Conservation (phyloP, 2,888 invertebrate genomes). For the Euzetes globulus region DNA sequence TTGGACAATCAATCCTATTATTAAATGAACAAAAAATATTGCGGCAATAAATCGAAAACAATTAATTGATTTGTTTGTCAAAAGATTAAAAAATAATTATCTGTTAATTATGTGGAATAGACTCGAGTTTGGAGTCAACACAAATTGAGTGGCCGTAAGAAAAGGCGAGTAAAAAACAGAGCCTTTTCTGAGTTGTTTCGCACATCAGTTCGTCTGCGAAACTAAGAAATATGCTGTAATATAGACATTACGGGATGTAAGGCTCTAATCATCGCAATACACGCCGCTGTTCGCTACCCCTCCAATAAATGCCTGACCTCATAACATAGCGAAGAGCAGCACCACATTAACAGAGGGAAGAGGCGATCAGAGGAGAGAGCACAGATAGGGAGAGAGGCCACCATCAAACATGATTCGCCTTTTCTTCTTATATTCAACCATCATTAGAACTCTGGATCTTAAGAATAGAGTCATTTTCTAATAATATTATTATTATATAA, state of each 20-base stretch:
- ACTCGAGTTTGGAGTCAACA: background rate
- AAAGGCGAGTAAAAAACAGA: background rate
- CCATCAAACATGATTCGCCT: background rate
- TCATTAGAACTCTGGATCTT: background rate
- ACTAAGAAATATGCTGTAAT: background rate
- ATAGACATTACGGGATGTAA: conserved; percentile 21
- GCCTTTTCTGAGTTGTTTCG: conserved; percentile 3
- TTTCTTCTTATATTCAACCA: background rate
- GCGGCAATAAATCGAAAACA: too few relatives aligned
- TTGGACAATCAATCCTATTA: too few relatives aligned
- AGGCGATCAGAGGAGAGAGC: background rate
- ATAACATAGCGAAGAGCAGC: background rate
- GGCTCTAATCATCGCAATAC: conserved; percentile 22
- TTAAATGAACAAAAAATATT: too few relatives aligned
- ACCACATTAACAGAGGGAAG: background rate
- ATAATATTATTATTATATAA: conserved; percentile 6
- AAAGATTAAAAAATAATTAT: too few relatives aligned
- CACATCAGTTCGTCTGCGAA: background rate
- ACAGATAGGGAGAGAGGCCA: background rate
- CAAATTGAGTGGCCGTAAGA: background rate
- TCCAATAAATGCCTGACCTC: background rate
- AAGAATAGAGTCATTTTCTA: conserved; percentile 11
- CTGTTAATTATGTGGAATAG: too few relatives aligned
- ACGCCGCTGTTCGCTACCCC: background rate
- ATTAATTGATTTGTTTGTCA: too few relatives aligned